Base-by-base conservation (phyloP, 2,113 vertebrate species). In the Oryzias curvinotus region DNA sequence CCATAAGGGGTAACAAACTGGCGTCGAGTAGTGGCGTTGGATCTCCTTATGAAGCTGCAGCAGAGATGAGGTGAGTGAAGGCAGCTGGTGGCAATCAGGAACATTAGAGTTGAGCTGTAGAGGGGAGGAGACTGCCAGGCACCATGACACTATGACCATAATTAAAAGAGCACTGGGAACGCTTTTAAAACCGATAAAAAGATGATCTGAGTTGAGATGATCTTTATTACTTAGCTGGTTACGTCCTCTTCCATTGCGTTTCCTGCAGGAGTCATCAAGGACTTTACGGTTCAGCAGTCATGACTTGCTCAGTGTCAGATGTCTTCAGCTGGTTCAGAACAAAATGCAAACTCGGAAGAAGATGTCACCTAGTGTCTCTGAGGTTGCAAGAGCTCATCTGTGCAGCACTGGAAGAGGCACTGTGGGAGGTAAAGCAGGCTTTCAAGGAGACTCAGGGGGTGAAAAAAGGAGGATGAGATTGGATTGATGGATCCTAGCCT, bases 231-330 rank as follows among this genome's bases (percentile, higher is more conserved):
- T 58, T 65, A 61, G 45, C 65, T 65, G 36, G 65, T 45, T 50
- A 65, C 52, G 46, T 62, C 55, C 68, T 56, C 36, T 58, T 60
- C 42, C 58, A 47, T 52, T 16, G 2, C 52, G 30, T 19, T 60
- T 70, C 74, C 73, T 60, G 8, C 61, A 74, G 80, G 76, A 69
- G 47, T 53, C 61, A 56, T 68, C 69, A 7, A 1, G 69, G 52
- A 63, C 50, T 68, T 70, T 58, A 81, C 68, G 71, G 78, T 82
- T 87, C 82, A 86, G 49, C 51, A 72, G 71, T 68, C 69, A 66
- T 63, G 60, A 50, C 79, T 71, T 83, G 85, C 78, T 77, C 81
- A 64, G 48, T 73, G 73, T 78, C 74, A 75, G 52, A 25, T 82
- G 69, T 68, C 75, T 30, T 77, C 52, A 60, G 63, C 75, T 66